Base-by-base conservation (phyloP, 2,888 invertebrate genomes). In the Drosophila prolongata region DNA sequence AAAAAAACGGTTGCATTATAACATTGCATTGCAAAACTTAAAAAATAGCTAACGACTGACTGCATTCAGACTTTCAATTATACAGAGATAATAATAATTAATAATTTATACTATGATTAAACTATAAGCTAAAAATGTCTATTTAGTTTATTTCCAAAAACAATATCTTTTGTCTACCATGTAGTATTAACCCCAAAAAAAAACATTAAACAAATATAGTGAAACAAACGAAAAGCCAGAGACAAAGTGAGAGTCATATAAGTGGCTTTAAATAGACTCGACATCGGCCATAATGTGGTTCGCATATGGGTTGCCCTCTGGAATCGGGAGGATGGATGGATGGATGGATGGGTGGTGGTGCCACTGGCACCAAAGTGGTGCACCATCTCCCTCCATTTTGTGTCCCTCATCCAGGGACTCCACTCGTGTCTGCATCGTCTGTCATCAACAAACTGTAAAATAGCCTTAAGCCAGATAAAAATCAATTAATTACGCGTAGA, bases 401-500 rank as follows among this genome's bases (percentile, higher is more conserved):
- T n/a, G 61, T 37, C 30, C 35, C 34, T 38, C 60, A 50, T 53
- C 53, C 37, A 69, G 53, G 58, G 47, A 38, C n/a, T n/a, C 50
- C 53, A 66, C 88, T 77, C 56, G 75, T 75, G 75, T 79, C 76
- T 75, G 86, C 80, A 72, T 83, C 87, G 85, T 87, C 85, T 89
- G 85, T 86, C 89, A 87, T 79, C 85, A 87, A 84, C 89, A 86
- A 86, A 86, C 89, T 87, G 87, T 89, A 87, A 89, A 86, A 86
- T 87, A 87, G 90, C 90, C 90, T 85, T 79, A 89, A 89, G 91
- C 89, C 90, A 89, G 89, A 91, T 90, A 90, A 89, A 91, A 90
- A 90, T 90, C 90, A 90, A 90, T 90, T 90, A 91, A 90, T 90
- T 90, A 89, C 87, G 80, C 89, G 87, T 89, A 74, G 89, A 89